phyloP scores from a whole-genome alignment of 2,888 invertebrate species.

The Sphinx pinastri region DNA sequence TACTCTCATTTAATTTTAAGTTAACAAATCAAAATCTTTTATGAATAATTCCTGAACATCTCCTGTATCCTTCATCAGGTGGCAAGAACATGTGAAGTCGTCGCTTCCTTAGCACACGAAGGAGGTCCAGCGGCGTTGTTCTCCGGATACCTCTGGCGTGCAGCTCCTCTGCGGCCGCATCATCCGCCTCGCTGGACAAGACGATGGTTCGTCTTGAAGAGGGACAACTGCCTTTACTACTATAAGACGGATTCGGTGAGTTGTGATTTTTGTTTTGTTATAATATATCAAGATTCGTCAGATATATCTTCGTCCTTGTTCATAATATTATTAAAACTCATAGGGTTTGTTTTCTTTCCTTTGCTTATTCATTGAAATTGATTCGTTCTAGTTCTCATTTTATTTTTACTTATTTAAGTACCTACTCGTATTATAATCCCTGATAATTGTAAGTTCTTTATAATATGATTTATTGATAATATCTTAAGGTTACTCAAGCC shows the following conservation, averaged over 20 bases:
- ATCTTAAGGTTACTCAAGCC: no score
- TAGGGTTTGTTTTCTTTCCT: no score
- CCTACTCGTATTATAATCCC: no score
- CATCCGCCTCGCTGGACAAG: slow-evolving; percentile 90
- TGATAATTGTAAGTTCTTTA: no score
- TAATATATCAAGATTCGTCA: neutral
- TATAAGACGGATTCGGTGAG: slow-evolving; percentile 95
- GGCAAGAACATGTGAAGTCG: slow-evolving; percentile 92
- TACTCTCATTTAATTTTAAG: no score
- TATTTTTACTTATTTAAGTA: no score
- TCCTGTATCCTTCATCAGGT: slow-evolving; percentile 75
- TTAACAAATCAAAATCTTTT: no score
- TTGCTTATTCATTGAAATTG: no score
- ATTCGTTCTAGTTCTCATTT: no score
- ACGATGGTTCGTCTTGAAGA: slow-evolving; percentile 95
- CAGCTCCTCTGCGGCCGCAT: slow-evolving; percentile 78
- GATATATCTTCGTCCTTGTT: no score
- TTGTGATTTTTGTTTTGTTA: slow-evolving; percentile 36
- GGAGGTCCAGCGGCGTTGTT: slow-evolving; percentile 86
- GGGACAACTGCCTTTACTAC: slow-evolving; percentile 97
- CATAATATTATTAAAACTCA: no score
- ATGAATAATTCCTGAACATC: neutral
- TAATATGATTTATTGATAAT: no score
- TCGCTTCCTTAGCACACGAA: slow-evolving; percentile 87
- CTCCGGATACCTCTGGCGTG: slow-evolving; percentile 91